Base-by-base conservation (phyloP, 2,888 invertebrate genomes). In the Drosophila mettleri region DNA sequence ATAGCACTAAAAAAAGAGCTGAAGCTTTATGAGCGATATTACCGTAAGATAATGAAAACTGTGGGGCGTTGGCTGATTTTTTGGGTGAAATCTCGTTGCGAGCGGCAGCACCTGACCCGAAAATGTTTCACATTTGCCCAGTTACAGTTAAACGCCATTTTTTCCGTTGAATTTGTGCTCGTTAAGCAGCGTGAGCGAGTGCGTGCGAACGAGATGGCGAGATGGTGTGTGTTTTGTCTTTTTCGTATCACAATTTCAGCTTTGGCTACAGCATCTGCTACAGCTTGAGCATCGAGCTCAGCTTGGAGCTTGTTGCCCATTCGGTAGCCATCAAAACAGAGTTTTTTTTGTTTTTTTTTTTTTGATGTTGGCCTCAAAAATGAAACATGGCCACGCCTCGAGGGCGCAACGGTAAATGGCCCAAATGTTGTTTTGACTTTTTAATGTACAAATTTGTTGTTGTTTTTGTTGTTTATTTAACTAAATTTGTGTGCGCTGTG, bases 81-180 rank as follows among this genome's bases (percentile, higher is more conserved):
- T 78, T 81, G 86, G 86, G 86, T 88, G 86, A 82, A 82, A 82
- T 80, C 79, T 80, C 55, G 64, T 74, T 60, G 74, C 20, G 14
- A 14, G 63, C 88, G 74, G 43, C 58, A 78, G 74, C 83, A 88
- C 84, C 89, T 83, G 83, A 83, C 83, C 83, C 87, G 89, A 88
- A 86, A 86, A 88, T 83, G 83, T 88, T 83, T 88, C 81, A 88
- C 83, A 83, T 86, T 88, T 86, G 69, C 66, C 69, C 72, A 83
- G 81, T 88, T 88, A 89, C 87, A 89, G 90, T 89, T 89, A 89
- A 87, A 80, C 89, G 89, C 87, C 82, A 86, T 84, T 81, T 84
- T 84, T 84, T 84, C 87, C 78, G 64, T 84, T 87, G 89, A 85
- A 89, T 69, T 77, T 60, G 68, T 67, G 69, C 48, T 76, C 75